Evolutionary conservation across 2,797 vertebrate species (phyloP), one percentile per base, ranked within the genome.

Genomic region (Lagocephalus sceleratus): DNA sequence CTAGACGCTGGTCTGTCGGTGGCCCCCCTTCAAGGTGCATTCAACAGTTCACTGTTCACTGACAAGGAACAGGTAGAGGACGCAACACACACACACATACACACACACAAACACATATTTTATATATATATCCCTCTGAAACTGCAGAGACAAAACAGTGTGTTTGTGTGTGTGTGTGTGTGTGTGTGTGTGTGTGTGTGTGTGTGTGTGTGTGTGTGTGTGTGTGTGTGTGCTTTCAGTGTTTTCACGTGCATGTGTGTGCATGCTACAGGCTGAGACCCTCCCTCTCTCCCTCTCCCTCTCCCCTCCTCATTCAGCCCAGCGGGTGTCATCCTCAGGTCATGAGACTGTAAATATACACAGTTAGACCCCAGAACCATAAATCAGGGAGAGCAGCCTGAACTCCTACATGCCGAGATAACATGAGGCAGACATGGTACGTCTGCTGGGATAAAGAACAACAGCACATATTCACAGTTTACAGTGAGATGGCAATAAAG

Each of bases 321-420:
- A 57, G 73, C 73, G 91, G 79, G 85, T 86, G 88, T 88, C 91
- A 92, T 92, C 88, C 83, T 87, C 90, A 91, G 94, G 94, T 97
- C 95, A 95, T 88, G 91, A 94, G 92, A 95, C 93, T 96, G 94
- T 96, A 97, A 98, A 97, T 96, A 97, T 93, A 96, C 94, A 92
- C 84, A 85, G 89, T 57, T 63, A 83, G 90, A 91, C 89, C 66
- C 90, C 87, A 68, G 82, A 86, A 86, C 81, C 89, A 93, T 96
- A 96, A 95, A 97, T 96, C 94, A 93, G 71, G 76, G 75, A 14
- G 68, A 77, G 22, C 66, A 65, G 68, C 53, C 73, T 60, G 42
- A 68, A 76, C 79, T 80, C 73, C 74, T 73, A 57, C 65, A 65
- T n/a, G 58, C 67, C 68, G 73, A 73, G 64, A 83, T 72, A 79